A percentile compares a stretch with the other conserved stretches of the same genome.
Evolutionary conservation across 2,113 vertebrate species (phyloP).

Genomic region (Hippocampus abdominalis): DNA sequence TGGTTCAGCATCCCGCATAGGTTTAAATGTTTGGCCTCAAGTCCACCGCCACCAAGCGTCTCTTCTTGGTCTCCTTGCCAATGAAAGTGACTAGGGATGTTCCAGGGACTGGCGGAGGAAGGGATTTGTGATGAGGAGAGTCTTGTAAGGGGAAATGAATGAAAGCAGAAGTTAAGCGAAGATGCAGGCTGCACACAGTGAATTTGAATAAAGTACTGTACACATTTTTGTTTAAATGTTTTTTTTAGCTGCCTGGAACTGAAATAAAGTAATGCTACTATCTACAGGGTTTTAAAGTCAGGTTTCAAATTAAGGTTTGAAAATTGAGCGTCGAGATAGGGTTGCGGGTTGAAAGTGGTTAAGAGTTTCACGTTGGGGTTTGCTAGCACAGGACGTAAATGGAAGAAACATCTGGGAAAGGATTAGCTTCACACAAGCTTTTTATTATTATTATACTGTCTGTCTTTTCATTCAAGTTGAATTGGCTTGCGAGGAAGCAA

Average conservation of each 20-base stretch:
- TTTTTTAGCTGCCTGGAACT: not conserved
- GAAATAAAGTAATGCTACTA: too few relatives aligned
- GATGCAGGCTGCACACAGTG: conserved; percentile 7
- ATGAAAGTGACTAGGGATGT: not conserved
- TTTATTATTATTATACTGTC: not conserved
- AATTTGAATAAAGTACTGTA: not conserved
- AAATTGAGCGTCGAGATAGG: too few relatives aligned
- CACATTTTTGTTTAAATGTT: not conserved
- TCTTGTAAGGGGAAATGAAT: conserved; percentile 6
- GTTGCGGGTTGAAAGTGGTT: too few relatives aligned
- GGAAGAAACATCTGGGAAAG: conserved; percentile 14
- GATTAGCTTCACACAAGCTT: not conserved
- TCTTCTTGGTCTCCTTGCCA: conserved; percentile 22
- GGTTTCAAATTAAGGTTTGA: too few relatives aligned
- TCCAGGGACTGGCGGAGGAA: not conserved
- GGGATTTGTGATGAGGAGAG: conserved; percentile 5
- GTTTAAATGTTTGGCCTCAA: conserved; percentile 44
- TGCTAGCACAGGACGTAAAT: not conserved
- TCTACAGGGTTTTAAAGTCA: too few relatives aligned
- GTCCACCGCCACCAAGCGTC: conserved; percentile 35
- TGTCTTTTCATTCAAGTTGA: conserved; percentile 11
- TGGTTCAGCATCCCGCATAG: conserved; percentile 25
- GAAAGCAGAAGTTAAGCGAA: not conserved
- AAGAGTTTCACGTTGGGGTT: too few relatives aligned
- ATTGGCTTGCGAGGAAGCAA: conserved; percentile 13